Conservation (phyloP, 2,888 invertebrate species). For the Mythimna pallens region DNA sequence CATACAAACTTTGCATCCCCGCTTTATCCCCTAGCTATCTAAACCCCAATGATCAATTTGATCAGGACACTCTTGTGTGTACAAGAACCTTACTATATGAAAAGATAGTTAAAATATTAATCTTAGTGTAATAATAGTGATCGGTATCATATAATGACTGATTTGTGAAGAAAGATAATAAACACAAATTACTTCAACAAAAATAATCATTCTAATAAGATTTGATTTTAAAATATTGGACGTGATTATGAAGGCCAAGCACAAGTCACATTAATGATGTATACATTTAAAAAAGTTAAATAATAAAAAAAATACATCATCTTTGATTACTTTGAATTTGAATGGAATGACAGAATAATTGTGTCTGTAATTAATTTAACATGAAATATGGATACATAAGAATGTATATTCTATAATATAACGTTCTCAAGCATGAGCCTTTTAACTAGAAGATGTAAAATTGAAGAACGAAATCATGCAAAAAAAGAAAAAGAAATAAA, state of each 20-base stretch:
- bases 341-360: background rate
- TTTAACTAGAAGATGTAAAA: constrained; percentile 1
- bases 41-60: too few species aligned
- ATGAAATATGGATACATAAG: background rate
- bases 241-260: background rate
- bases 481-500: constrained; percentile 21
- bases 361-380: background rate
- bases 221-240: background rate
- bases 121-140: background rate
- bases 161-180: background rate
- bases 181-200: background rate
- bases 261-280: background rate
- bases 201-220: constrained; percentile 1
- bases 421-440: background rate
- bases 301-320: background rate
- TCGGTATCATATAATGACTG: background rate
- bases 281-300: background rate
- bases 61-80: too few species aligned
- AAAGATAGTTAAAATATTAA: too few species aligned
- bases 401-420: background rate
- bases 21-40: too few species aligned
- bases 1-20: too few species aligned
- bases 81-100: too few species aligned
- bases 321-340: background rate
- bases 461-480: constrained; percentile 28